Evolutionary conservation across 2,888 invertebrate genomes (phyloP), one percentile per base, ranked within the genome.

Genomic region (Plebejus melissa): DNA sequence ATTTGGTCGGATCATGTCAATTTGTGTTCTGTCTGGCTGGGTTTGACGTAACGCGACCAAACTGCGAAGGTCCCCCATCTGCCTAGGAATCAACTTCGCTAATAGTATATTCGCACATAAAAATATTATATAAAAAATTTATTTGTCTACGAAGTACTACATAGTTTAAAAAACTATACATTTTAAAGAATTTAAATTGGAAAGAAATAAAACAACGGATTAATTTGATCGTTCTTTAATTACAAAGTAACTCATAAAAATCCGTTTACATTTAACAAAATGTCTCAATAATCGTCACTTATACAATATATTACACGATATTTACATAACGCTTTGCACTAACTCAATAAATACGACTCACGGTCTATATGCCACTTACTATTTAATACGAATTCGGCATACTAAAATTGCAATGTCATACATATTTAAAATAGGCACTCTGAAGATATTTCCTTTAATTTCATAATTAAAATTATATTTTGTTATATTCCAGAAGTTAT

Each of bases 251-350:
- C 54, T 76, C 75, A 76, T 77, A 75, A 75, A 76, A 75, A 70
- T 57, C 74, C 76, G 72, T 74, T 58, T 77, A 75, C 58, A 60
- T 72, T 71, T 69, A 79, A 75, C 57, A 75, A 76, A 69, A 72
- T 75, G 32, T 69, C 46, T 71, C 65, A 74, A 70, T 75, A 77
- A 74, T 77, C 76, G 77, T 81, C 79, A 77, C 82, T 82, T 81
- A 82, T 70, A 38, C 79, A 80, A 82, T 83, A 84, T 84, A 80
- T 83, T 87, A 87, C 85, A 87, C 80, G 77, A 83, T 88, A 88
- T 88, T 86, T 88, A 88, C 88, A 88, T 79, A 79, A 81, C 81
- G 78, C 74, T 77, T 81, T 81, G 77, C 78, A 80, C 79, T 80
- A 78, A 72, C 71, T 77, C 77, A 78, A 76, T 78, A 77, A 80